Percentiles rank a stretch among this genome's conserved stretches.
phyloP scores from a whole-genome alignment of 2,113 vertebrate species.

The Halichoeres trimaculatus region DNA sequence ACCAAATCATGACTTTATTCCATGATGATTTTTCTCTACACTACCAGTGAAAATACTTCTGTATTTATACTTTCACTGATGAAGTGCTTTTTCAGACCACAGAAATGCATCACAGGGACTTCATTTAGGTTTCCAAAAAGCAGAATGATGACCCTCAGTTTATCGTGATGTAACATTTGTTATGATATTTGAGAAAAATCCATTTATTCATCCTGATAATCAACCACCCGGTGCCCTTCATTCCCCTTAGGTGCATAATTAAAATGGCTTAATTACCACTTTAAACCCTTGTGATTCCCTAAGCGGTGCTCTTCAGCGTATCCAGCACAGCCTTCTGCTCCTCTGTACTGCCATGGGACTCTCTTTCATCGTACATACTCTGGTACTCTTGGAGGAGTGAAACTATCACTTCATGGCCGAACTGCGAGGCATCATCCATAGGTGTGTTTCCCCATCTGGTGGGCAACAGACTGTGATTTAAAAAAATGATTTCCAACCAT shows the following conservation, averaged over 20 bases:
- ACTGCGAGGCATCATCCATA: constrained; percentile 88
- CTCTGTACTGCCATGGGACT: constrained; percentile 61
- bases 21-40: neutral
- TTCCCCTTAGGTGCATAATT: constrained; percentile 6
- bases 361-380: constrained; percentile 58
- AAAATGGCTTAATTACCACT: neutral
- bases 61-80: constrained; percentile 2
- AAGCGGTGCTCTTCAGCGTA: constrained; percentile 83
- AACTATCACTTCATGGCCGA: constrained; percentile 83
- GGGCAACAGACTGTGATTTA: constrained; percentile 17
- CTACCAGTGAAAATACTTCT: neutral
- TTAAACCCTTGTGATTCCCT: constrained; percentile 11
- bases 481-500: neutral
- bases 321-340: constrained; percentile 77
- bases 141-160: neutral
- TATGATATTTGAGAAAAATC: constrained; percentile 8
- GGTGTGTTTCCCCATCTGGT: constrained; percentile 91
- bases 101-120: constrained; percentile 10
- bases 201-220: constrained; percentile 23
- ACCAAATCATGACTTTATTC: constrained; percentile 17
- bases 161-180: neutral
- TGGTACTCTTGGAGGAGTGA: constrained; percentile 87
- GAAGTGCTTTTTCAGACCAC: constrained; percentile 5
- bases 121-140: constrained; percentile 10
- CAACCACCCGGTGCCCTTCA: constrained; percentile 22